Base-by-base conservation (phyloP, 2,797 vertebrate species). In the Lepus townsendii region DNA sequence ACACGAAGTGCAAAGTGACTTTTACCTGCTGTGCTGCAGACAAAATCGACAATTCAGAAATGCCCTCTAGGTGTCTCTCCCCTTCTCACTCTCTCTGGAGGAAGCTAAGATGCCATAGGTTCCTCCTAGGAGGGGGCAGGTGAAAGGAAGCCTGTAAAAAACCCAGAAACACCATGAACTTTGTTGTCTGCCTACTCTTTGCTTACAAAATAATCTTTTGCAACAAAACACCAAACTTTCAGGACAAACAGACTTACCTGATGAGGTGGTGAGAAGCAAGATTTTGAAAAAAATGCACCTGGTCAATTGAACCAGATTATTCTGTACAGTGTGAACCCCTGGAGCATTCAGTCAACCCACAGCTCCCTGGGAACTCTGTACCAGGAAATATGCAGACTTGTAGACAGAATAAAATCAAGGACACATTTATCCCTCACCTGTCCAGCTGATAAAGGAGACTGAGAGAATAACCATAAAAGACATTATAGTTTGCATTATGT, bases 1-100 rank as follows among this genome's bases (percentile, higher is more conserved):
- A 96, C 97, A 95, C 38, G 77, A 98, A 97, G 98, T 98, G 98
- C 96, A 97, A 98, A 98, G 97, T 98, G 98, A 96, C 98, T 98
- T 97, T 96, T 95, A 92, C 98, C 98, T 97, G 97, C 98, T 98
- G 98, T 97, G 98, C 96, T 94, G 95, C 78, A 93, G 92, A 72
- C 97, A 92, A 98, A 98, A 98, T 97, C 97, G 98, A 97, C 98
- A 98, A 84, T 97, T 98, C 97, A 96, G 96, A 94, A 96, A 97
- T 95, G 90, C 52, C 85, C 13, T 42, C 92, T 93, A 97, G 88
- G 95, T 82, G 14, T 96, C 96, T 97, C 88, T 90, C 94, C 84
- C 84, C 96, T 94, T 97, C 96, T 93, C 90, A 69, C 38, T 93
- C 84, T 92, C 73, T 94, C 87, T 42, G 69, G 94, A 86, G 95